Percentiles rank a stretch among this genome's conserved stretches.
phyloP scores from a whole-genome alignment of 1,140 invertebrate species.

The Arion vulgaris region DNA sequence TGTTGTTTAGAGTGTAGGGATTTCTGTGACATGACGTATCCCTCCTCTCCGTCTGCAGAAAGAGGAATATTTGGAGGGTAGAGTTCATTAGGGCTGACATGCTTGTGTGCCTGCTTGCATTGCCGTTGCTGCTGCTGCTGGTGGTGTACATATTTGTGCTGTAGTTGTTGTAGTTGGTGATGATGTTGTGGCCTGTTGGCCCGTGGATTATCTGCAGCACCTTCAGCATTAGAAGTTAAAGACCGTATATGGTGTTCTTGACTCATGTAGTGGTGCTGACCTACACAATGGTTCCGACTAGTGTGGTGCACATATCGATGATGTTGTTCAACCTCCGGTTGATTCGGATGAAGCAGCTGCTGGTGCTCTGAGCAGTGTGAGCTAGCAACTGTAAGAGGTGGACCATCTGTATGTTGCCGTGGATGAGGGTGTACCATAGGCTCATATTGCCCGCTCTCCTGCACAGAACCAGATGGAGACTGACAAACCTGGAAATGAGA shows the following conservation, averaged over 20 bases:
- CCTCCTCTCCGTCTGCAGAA: slow-evolving; percentile 80
- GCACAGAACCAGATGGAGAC: slow-evolving; percentile 18
- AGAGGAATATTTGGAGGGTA: slow-evolving; percentile 79
- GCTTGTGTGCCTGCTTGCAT: not conserved
- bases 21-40: slow-evolving; percentile 77
- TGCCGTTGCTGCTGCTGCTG: not conserved
- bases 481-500: slow-evolving; percentile 21
- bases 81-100: not conserved
- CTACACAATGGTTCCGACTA: not conserved
- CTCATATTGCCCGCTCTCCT: slow-evolving; percentile 25
- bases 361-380: slow-evolving; percentile 25
- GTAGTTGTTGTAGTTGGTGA: not conserved
- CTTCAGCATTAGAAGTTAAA: not conserved
- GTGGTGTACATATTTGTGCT: not conserved
- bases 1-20: slow-evolving; percentile 71
- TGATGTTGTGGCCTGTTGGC: not conserved
- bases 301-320: not conserved
- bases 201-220: not conserved
- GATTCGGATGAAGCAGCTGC: slow-evolving; percentile 6
- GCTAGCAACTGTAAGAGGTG: not conserved
- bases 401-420: not conserved
- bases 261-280: not conserved
- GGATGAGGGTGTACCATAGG: not conserved
- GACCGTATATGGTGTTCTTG: not conserved
- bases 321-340: not conserved